A percentile compares a stretch with the other conserved stretches of the same genome.
Evolutionary conservation across 1,140 invertebrate genomes (phyloP).

Genomic region (Sycophila sp.): DNA sequence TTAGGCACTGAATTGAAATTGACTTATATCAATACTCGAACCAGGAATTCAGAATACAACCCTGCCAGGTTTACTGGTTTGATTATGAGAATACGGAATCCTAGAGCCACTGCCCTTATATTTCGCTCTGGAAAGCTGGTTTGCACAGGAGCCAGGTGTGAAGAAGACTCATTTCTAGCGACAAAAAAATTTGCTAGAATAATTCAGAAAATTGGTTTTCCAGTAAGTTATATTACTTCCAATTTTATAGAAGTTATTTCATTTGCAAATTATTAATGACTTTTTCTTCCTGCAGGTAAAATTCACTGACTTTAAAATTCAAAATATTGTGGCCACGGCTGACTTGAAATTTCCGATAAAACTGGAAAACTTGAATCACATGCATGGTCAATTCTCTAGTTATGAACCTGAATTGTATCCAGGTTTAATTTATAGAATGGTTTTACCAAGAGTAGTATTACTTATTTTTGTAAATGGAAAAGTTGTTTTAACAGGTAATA

Average conservation of each 20-base stretch:
- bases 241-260: background rate
- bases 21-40: constrained; percentile 92
- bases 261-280: background rate
- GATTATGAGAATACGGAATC: constrained; percentile 97
- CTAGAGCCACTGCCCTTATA: constrained; percentile 95
- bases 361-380: constrained; percentile 92
- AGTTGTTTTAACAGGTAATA: constrained; percentile 91
- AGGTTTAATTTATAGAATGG: constrained; percentile 97
- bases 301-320: constrained; percentile 97
- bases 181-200: constrained; percentile 98
- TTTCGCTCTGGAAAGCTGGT: constrained; percentile 99
- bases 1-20: constrained; percentile 88
- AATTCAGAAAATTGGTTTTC: constrained; percentile 96
- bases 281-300: constrained; percentile 76
- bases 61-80: constrained; percentile 97
- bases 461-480: constrained; percentile 99
- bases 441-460: constrained; percentile 93
- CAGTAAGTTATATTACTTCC: constrained; percentile 69
- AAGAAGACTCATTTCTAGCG: constrained; percentile 91
- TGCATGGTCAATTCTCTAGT: constrained; percentile 91
- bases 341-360: constrained; percentile 98
- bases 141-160: constrained; percentile 97
- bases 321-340: constrained; percentile 99
- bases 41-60: constrained; percentile 99
- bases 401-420: constrained; percentile 95